Evolutionary conservation across 2,888 invertebrate species (phyloP).

Genomic region (Pyrgus malvae): DNA sequence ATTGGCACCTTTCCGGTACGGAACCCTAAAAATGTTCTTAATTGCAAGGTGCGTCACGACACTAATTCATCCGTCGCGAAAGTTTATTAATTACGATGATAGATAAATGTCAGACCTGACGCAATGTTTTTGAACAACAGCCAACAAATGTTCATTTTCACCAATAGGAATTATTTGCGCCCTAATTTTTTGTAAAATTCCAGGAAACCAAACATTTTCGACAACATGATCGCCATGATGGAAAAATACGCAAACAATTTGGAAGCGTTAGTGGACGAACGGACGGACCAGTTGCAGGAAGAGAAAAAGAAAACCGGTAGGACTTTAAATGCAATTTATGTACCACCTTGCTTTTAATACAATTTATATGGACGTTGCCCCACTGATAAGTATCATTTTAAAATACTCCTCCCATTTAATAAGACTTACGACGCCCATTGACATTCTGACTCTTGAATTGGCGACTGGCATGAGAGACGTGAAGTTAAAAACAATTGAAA

Average conservation of each 20-base stretch:
- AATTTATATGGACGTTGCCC: conserved; percentile 1
- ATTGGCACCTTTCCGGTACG: no score
- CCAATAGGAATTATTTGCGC: conserved; percentile 11
- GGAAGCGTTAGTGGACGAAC: conserved; percentile 95
- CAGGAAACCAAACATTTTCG: conserved; percentile 97
- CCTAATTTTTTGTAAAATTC: conserved; percentile 32
- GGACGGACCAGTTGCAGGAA: conserved; percentile 95
- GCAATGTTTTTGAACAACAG: conserved; percentile 17
- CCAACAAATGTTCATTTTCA: conserved; percentile 19
- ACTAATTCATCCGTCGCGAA: not conserved
- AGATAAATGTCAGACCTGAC: conserved; percentile 3
- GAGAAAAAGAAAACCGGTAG: conserved; percentile 97
- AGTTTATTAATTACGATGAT: conserved; percentile 15
- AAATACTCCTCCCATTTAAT: conserved; percentile 4
- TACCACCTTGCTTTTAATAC: conserved; percentile 4
- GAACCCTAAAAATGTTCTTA: not conserved
- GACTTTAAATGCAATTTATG: conserved; percentile 16
- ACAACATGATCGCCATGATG: conserved; percentile 99
- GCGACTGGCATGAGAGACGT: not conserved
- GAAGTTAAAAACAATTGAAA: no score
- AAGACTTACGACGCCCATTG: not conserved
- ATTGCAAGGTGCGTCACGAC: not conserved
- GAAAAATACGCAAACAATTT: conserved; percentile 98
- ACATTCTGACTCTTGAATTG: not conserved
- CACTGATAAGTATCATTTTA: conserved; percentile 6